Evolutionary conservation across 1,140 invertebrate genomes (phyloP).

Genomic region (Octopus bimaculoides): DNA sequence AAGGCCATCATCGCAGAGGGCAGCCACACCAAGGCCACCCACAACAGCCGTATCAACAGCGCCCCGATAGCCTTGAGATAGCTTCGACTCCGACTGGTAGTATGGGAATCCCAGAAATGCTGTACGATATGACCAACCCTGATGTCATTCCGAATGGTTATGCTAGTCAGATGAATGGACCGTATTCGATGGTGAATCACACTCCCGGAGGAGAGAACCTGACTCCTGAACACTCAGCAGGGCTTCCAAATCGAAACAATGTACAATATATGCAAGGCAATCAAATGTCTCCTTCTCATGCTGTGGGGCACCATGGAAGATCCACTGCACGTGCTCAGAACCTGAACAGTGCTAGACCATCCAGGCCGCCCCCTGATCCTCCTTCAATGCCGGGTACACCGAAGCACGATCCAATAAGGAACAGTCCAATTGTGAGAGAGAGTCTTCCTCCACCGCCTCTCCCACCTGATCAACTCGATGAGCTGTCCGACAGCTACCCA

Average conservation of each 20-base stretch:
- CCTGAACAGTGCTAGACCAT: slow-evolving; percentile 35
- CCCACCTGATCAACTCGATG: slow-evolving; percentile 17
- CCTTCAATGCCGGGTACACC: slow-evolving; percentile 68
- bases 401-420: slow-evolving; percentile 55
- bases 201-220: slow-evolving; percentile 22
- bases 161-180: slow-evolving; percentile 20
- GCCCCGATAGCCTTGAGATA: slow-evolving; percentile 76
- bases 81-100: slow-evolving; percentile 35
- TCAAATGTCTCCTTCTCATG: slow-evolving; percentile 14
- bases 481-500: slow-evolving; percentile 42
- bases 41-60: slow-evolving; percentile 59
- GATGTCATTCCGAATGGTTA: slow-evolving; percentile 1
- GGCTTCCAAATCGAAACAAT: slow-evolving; percentile 48
- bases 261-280: neutral
- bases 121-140: neutral
- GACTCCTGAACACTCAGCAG: slow-evolving; percentile 54
- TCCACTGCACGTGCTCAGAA: slow-evolving; percentile 2
- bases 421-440: slow-evolving; percentile 65
- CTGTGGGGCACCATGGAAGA: slow-evolving; percentile 8
- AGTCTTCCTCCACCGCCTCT: slow-evolving; percentile 80
- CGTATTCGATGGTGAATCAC: slow-evolving; percentile 14
- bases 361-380: slow-evolving; percentile 56
- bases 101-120: slow-evolving; percentile 19
- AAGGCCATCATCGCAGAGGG: slow-evolving; percentile 17
- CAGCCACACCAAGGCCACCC: slow-evolving; percentile 19